Evolutionary conservation across 2,113 vertebrate genomes (phyloP).

Genomic region (Artemisiospiza belli): DNA sequence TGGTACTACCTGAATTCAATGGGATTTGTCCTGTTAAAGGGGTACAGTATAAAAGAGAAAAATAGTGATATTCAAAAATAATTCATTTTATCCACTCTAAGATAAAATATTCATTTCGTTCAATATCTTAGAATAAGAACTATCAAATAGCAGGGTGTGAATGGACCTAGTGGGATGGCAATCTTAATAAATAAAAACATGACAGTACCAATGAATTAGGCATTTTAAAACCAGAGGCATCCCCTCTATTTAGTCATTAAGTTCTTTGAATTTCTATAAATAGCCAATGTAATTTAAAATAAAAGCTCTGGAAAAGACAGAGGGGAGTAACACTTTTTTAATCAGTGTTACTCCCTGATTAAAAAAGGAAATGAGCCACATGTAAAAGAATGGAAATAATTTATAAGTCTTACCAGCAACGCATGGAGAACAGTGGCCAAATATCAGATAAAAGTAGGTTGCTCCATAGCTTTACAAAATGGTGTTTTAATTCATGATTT

Average conservation of each 20-base stretch:
- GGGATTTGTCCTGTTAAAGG: background rate
- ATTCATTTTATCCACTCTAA: background rate
- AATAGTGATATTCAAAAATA: background rate
- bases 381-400: background rate
- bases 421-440: background rate
- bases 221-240: background rate
- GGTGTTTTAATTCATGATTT: background rate
- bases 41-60: background rate
- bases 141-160: background rate
- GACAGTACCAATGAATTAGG: background rate
- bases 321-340: too few species aligned
- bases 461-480: background rate
- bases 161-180: background rate
- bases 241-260: background rate
- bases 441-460: background rate
- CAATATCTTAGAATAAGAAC: background rate
- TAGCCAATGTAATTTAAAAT: fast-evolving
- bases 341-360: background rate
- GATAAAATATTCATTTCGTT: background rate
- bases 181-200: background rate
- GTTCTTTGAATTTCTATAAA: background rate
- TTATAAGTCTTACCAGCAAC: background rate
- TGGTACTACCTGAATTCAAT: too few species aligned
- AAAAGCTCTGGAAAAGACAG: background rate
- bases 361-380: background rate